Conservation (phyloP, 2,113 vertebrate genomes). For the Myrmecobius fasciatus region DNA sequence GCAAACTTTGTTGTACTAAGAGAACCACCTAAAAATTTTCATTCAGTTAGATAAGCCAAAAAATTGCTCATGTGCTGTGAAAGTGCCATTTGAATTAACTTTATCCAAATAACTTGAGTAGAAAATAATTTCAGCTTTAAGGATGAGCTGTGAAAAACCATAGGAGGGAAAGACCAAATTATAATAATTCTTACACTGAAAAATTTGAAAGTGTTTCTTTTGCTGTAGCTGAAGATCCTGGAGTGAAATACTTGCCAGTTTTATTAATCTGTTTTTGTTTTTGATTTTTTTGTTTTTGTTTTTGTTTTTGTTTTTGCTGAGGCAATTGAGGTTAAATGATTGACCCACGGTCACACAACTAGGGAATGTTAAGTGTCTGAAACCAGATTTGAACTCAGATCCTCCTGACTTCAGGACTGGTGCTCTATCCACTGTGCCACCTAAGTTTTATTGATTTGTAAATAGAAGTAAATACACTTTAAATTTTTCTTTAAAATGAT, state of each 20-base stretch:
- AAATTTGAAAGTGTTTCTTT: neutral
- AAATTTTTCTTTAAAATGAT: slow-evolving; percentile 61
- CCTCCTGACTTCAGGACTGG: too few relatives aligned
- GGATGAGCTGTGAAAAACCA: neutral
- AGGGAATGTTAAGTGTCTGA: too few relatives aligned
- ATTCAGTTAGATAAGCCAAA: slow-evolving; percentile 13
- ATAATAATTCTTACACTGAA: neutral
- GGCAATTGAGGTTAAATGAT: too few relatives aligned
- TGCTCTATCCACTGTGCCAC: too few relatives aligned
- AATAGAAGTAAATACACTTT: slow-evolving; percentile 28
- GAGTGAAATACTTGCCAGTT: slow-evolving; percentile 21
- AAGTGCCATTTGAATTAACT: neutral
- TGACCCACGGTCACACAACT: too few relatives aligned
- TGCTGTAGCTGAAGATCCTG: neutral
- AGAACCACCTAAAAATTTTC: slow-evolving; percentile 11
- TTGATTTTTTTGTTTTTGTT: too few relatives aligned
- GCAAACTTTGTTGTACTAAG: slow-evolving; percentile 7
- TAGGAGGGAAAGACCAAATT: slow-evolving; percentile 19
- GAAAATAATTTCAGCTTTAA: slow-evolving; percentile 36
- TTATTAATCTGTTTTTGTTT: too few relatives aligned
- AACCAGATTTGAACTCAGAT: too few relatives aligned
- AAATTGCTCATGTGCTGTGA: slow-evolving; percentile 2
- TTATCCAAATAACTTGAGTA: slow-evolving; percentile 36
- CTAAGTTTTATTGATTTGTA: slow-evolving; percentile 52
- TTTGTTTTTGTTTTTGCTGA: too few relatives aligned